phyloP scores from a whole-genome alignment of 2,797 vertebrate species.

The Paramormyrops hopkinsi region DNA sequence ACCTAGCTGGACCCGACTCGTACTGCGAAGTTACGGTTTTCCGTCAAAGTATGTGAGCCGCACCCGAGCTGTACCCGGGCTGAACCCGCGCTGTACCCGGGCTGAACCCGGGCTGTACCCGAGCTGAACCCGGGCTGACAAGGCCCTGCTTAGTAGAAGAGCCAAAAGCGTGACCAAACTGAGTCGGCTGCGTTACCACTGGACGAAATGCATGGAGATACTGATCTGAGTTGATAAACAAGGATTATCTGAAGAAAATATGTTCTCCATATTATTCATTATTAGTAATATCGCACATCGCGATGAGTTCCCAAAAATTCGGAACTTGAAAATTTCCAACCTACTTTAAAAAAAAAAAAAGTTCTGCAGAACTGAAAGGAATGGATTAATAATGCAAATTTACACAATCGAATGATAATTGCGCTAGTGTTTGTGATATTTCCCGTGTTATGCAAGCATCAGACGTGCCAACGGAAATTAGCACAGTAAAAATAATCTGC shows the following conservation, averaged over 20 bases:
- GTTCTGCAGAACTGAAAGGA: background rate
- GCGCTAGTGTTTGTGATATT: background rate
- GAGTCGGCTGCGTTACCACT: background rate
- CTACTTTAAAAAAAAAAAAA: background rate
- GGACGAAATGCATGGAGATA: background rate
- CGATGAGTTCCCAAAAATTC: background rate
- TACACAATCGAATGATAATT: background rate
- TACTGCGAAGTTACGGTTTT: background rate
- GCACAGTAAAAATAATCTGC: background rate
- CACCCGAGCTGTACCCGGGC: background rate
- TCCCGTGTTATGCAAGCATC: background rate
- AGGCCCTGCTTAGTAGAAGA: background rate
- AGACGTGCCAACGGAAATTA: background rate
- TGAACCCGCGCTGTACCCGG: background rate
- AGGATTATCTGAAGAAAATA: background rate
- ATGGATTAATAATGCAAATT: background rate
- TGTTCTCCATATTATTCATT: background rate
- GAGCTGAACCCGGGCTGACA: background rate
- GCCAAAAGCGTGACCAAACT: background rate
- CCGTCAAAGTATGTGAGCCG: background rate
- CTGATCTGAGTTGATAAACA: background rate
- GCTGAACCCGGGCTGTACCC: background rate
- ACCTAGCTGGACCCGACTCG: background rate
- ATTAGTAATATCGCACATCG: background rate
- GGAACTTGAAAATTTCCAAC: background rate